A percentile compares a stretch with the other conserved stretches of the same genome.
Evolutionary conservation across 2,113 vertebrate species (phyloP).

Genomic region (Hypocryptadius cinnamomeus): DNA sequence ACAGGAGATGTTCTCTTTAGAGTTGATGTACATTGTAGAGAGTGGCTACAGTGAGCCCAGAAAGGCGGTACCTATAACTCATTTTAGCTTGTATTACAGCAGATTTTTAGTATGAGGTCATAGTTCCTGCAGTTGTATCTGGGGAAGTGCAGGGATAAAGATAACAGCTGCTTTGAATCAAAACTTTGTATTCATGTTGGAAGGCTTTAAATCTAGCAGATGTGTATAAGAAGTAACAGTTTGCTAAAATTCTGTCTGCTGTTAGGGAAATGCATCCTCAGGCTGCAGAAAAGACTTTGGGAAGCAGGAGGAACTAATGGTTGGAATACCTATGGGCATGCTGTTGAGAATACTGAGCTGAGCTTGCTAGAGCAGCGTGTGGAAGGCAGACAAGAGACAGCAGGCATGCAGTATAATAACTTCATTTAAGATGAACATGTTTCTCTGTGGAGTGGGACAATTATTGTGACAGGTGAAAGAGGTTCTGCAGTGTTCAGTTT

Average conservation of each 20-base stretch:
- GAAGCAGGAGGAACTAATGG: background rate
- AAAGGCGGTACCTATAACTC: background rate
- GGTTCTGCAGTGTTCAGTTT: background rate
- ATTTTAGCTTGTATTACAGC: background rate
- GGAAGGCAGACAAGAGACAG: background rate
- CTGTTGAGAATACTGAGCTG: background rate
- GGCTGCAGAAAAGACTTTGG: background rate
- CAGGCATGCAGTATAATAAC: background rate
- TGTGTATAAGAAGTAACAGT: background rate
- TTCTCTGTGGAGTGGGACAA: background rate
- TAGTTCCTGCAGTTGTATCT: background rate
- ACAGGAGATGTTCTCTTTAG: background rate
- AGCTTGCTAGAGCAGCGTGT: background rate
- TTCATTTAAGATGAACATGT: rapidly evolving
- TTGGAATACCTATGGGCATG: background rate
- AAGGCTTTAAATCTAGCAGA: background rate
- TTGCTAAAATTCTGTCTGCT: background rate
- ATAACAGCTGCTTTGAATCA: background rate
- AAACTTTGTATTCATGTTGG: background rate
- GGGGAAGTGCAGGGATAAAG: background rate
- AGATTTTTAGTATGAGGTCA: background rate
- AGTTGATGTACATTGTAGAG: background rate
- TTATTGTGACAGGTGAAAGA: background rate
- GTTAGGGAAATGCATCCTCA: background rate
- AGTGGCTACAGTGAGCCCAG: background rate